Percentiles rank a stretch among this genome's conserved stretches.
Evolutionary conservation across 2,888 invertebrate genomes (phyloP).

Genomic region (Cataglyphis altisquamis): DNA sequence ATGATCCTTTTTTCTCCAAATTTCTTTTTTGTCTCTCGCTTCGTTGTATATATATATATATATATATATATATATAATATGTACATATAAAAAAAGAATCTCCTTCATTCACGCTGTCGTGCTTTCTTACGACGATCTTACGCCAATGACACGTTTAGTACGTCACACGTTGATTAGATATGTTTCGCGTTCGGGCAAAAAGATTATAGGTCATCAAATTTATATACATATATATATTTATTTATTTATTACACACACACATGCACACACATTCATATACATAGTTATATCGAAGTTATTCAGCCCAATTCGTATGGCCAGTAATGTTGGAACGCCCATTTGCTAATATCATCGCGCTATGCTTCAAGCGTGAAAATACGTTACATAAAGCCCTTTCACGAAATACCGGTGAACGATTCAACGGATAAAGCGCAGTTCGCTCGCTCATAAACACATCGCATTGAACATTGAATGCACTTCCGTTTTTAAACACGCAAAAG

Average conservation of each 20-base stretch:
- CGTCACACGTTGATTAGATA: background rate
- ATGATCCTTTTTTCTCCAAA: slow-evolving; percentile 38
- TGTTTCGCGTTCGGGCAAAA: background rate
- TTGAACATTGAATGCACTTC: slow-evolving; percentile 32
- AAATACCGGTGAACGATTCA: slow-evolving; percentile 15
- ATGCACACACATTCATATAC: background rate
- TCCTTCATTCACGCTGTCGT: background rate
- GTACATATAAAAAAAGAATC: background rate
- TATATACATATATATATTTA: background rate
- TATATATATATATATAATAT: too few species aligned
- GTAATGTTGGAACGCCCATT: slow-evolving; percentile 4
- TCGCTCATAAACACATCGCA: slow-evolving; percentile 43
- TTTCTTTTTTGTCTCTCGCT: slow-evolving; percentile 17
- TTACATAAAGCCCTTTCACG: slow-evolving; percentile 2
- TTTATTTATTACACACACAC: too few species aligned
- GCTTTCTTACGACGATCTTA: background rate
- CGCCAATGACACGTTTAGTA: background rate
- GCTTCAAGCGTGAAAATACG: slow-evolving; percentile 11
- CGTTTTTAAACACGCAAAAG: slow-evolving; percentile 34
- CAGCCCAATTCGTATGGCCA: slow-evolving; percentile 1
- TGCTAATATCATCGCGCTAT: background rate
- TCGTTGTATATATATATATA: too few species aligned
- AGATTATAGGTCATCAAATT: background rate
- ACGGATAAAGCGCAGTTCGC: slow-evolving; percentile 23
- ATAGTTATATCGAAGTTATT: slow-evolving; percentile 17